Percentiles rank a stretch among this genome's conserved stretches.
These are phyloP conservation scores for Eulemur rubriventer DNA, from an alignment of 2,797 vertebrate species.

Conservation along the genomic window DNA sequence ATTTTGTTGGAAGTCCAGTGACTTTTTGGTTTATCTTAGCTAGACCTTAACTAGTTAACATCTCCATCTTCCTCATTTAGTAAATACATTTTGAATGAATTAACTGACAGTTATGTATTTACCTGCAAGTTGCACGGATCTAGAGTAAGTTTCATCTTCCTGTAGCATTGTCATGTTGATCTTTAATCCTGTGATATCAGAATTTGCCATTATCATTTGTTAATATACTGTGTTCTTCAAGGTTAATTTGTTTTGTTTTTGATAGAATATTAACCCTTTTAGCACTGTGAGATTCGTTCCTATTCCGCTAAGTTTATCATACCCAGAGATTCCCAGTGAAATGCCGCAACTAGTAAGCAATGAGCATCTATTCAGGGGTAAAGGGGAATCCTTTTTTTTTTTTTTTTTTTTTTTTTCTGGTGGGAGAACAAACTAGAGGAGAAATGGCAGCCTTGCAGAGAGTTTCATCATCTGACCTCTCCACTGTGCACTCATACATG, in stretches of 20 bases:
- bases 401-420: too few species aligned
- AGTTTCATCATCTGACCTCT: neutral
- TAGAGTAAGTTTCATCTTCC: neutral
- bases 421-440: neutral
- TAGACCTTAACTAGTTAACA: neutral
- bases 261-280: neutral
- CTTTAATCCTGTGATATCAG: neutral
- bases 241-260: neutral
- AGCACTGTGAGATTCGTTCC: neutral
- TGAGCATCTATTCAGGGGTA: neutral
- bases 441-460: neutral
- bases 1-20: neutral
- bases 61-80: neutral
- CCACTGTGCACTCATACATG: neutral
- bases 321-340: neutral
- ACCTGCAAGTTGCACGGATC: neutral
- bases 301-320: neutral
- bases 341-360: neutral
- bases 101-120: neutral
- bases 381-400: neutral
- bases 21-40: neutral
- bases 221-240: neutral
- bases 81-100: neutral
- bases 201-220: neutral
- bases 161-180: neutral